Conservation (phyloP, 2,113 vertebrate species). For the Oryctolagus cuniculus region mOryCun1.1 NC_091442.1:80777501-80778000, state of each 20-base stretch:
- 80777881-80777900: background rate
- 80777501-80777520: background rate
- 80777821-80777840: background rate
- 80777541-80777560: conserved; percentile 10
- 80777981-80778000: background rate
- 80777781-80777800: background rate
- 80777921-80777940: background rate
- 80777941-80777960: background rate
- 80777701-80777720: background rate
- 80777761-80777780: background rate
- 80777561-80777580: background rate
- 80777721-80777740: background rate
- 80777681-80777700: background rate
- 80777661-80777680: background rate
- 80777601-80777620: conserved; percentile 9
- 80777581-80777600: background rate
- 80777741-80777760: background rate
- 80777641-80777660: background rate
- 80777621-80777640: background rate
- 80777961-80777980: background rate
- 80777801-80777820: too few species aligned
- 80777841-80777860: background rate
- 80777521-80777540: background rate
- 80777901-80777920: background rate
- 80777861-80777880: background rate